phyloP scores from a whole-genome alignment of 2,113 vertebrate genomes.

The Esox niger region DNA sequence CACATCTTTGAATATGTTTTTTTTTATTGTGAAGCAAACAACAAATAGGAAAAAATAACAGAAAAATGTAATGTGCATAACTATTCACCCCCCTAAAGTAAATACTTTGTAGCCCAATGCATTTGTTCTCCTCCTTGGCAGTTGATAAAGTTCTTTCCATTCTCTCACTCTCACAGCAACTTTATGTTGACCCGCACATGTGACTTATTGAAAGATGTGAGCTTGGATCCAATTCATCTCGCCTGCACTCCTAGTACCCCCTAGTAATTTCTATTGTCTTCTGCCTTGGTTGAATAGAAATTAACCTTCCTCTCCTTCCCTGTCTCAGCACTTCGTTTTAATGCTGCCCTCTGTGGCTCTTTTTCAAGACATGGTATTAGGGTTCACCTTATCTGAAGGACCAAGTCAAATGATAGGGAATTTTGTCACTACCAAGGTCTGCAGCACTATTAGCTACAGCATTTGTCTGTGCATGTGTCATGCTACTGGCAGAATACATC shows the following conservation, averaged over 20 bases:
- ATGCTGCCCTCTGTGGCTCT: conserved; percentile 29
- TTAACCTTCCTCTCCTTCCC: conserved; percentile 46
- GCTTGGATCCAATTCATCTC: conserved; percentile 62
- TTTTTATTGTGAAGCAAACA: no score
- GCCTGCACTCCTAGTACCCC: conserved; percentile 46
- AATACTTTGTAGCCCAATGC: conserved; percentile 28
- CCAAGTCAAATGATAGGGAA: conserved; percentile 7
- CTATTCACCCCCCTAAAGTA: no score
- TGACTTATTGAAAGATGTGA: conserved; percentile 62
- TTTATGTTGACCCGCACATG: conserved; percentile 55
- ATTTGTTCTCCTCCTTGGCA: conserved; percentile 38
- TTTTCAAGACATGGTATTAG: conserved; percentile 3
- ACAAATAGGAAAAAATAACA: no score
- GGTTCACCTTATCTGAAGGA: conserved; percentile 11
- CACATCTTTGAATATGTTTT: no score
- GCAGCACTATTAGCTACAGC: conserved; percentile 19
- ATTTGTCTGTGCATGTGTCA: neutral
- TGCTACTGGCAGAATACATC: neutral
- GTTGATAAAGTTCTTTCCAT: conserved; percentile 45
- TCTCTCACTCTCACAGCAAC: conserved; percentile 42
- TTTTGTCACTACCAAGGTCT: conserved; percentile 19
- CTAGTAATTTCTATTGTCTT: conserved; percentile 53
- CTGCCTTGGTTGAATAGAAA: conserved; percentile 46
- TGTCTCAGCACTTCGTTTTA: conserved; percentile 40
- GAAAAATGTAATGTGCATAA: no score